A percentile compares a stretch with the other conserved stretches of the same genome.
phyloP scores from a whole-genome alignment of 2,113 vertebrate species.

The Chlorodrepanis virens region DNA sequence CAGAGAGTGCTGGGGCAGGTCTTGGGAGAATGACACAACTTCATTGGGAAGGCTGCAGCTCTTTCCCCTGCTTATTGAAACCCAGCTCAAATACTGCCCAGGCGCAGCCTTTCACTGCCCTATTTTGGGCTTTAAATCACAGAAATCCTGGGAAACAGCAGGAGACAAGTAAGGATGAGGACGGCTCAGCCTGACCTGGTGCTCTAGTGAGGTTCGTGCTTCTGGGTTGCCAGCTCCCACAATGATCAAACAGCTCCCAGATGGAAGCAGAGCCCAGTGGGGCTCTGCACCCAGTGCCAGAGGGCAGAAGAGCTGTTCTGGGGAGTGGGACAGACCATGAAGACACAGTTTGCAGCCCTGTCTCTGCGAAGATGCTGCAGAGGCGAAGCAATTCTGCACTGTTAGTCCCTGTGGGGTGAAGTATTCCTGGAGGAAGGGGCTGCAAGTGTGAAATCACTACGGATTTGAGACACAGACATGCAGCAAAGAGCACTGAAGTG shows the following conservation, averaged over 20 bases:
- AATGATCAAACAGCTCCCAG: not conserved
- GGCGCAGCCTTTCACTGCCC: not conserved
- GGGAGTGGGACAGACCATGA: not conserved
- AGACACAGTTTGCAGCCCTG: not conserved
- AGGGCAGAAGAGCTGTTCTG: not conserved
- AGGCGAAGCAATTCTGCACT: accelerated
- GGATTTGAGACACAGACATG: not conserved
- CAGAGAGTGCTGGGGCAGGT: not conserved
- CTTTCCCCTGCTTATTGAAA: not conserved
- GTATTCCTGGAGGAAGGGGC: not conserved
- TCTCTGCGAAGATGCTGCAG: not conserved
- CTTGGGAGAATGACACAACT: not conserved
- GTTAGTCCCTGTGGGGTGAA: not conserved
- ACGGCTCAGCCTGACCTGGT: not conserved
- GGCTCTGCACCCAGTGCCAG: not conserved
- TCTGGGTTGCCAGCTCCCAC: not conserved
- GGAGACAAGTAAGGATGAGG: not conserved
- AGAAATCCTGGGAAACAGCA: not conserved
- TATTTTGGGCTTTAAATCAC: not conserved
- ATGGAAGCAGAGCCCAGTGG: accelerated
- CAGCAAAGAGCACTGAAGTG: not conserved
- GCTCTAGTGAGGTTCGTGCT: not conserved
- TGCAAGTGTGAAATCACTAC: not conserved
- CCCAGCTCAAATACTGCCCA: not conserved
- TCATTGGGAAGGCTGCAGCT: not conserved